Evolutionary conservation across 1,140 invertebrate species (phyloP), one percentile per base, ranked within the genome.

Genomic region (Diabrotica undecimpunctata): DNA sequence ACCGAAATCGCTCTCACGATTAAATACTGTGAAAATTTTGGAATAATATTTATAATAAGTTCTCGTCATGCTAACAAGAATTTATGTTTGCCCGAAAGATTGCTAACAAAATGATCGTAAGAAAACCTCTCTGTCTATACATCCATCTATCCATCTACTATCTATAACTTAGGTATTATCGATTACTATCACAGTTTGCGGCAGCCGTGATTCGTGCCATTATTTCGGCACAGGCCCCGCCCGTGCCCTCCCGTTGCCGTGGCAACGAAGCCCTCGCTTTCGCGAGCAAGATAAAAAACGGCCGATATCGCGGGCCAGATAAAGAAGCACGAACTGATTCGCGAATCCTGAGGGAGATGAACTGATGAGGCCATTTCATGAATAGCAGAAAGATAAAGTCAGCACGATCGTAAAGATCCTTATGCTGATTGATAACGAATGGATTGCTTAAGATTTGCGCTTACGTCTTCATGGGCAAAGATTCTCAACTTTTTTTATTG

Each of bases 141-240:
- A 25, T 25, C 25, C 1, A 25, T 25, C 25, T 4, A 25, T 25
- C 25, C 4, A 25, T 25, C 25, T 25, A 25, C 2, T 46, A 46
- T 46, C 41, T 46, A 46, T 46, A 46, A 46, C 41, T 62, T 60
- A 50, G 55, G 35, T n/a, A 50, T 62, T 62, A 62, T 62, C 61
- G 61, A 62, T 62, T 62, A 54, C 52, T 62, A 62, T 62, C 61
- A 62, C 38, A 39, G 56, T 51, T 62, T 62, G 61, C 61, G 61
- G 61, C 61, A n/a, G 52, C 61, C 61, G 61, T 62, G 61, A 62
- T 62, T 62, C 61, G 61, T 54, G 46, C 61, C 61, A 50, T 55
- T 41, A 55, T 62, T 62, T 62, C 51, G 51, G 61, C 6, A 62
- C 13, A 62, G 61, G 61, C 61, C 61, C 61, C 61, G 61, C 61